Conservation (phyloP, 2,888 invertebrate species). For the Eueremaeus valkanovi region DNA sequence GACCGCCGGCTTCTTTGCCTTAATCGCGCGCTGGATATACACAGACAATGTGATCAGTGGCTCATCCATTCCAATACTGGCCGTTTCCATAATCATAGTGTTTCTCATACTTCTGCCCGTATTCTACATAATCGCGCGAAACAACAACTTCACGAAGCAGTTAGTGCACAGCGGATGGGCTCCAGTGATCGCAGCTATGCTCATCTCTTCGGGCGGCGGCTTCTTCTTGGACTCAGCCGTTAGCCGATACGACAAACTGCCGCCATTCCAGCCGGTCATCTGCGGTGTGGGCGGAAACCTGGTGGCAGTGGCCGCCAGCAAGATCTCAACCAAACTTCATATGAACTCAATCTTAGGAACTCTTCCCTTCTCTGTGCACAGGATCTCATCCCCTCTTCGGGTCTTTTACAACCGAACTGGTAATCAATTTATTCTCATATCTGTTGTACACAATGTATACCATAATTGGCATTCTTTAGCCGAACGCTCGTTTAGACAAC, state of each 20-base stretch:
- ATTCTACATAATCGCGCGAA: slow-evolving; percentile 73
- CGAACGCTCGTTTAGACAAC: too few species aligned
- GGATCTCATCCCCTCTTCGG: too few species aligned
- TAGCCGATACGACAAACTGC: slow-evolving; percentile 74
- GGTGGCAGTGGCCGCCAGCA: slow-evolving; percentile 84
- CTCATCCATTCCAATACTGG: slow-evolving; percentile 16
- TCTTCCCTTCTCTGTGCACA: slow-evolving; percentile 38
- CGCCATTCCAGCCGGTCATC: slow-evolving; percentile 87
- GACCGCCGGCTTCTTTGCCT: slow-evolving; percentile 74
- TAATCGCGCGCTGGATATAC: slow-evolving; percentile 65
- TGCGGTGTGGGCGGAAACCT: slow-evolving; percentile 77
- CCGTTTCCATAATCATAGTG: slow-evolving; percentile 58
- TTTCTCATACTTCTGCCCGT: slow-evolving; percentile 70
- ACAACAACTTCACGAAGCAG: slow-evolving; percentile 72
- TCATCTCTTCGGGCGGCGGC: slow-evolving; percentile 84
- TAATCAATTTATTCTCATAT: too few species aligned
- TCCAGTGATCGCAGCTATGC: slow-evolving; percentile 85
- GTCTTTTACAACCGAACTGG: too few species aligned
- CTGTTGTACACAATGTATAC: too few species aligned
- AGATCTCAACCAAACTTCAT: slow-evolving; percentile 78
- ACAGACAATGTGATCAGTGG: not conserved
- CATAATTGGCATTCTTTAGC: too few species aligned
- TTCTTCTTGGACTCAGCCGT: slow-evolving; percentile 81
- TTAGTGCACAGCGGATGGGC: slow-evolving; percentile 78
- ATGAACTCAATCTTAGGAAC: slow-evolving; percentile 41